These are phyloP conservation scores for Coremacera marginata DNA, from an alignment of 2,888 invertebrate species.

Conservation along the genomic window DNA sequence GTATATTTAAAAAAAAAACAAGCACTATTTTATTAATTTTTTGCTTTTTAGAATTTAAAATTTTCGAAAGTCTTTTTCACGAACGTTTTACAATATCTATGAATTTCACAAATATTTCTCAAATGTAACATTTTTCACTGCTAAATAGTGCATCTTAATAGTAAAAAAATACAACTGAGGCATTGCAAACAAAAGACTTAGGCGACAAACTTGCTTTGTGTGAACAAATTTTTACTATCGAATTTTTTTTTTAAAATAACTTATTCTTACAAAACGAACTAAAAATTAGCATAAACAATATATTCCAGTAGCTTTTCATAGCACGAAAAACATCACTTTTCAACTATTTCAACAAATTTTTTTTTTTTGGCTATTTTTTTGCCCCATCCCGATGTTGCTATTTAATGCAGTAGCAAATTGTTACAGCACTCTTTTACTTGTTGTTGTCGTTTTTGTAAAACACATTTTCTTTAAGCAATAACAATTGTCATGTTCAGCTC, in stretches of 20 bases:
- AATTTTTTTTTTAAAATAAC: too few species aligned
- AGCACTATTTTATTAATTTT: too few species aligned
- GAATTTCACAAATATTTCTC: too few species aligned
- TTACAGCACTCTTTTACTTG: neutral
- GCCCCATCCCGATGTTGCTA: neutral
- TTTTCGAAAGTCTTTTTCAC: too few species aligned
- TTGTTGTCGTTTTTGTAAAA: neutral
- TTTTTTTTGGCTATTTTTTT: neutral
- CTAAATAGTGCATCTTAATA: too few species aligned
- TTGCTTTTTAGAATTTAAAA: too few species aligned
- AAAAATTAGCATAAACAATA: constrained; percentile 28
- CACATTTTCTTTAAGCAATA: neutral
- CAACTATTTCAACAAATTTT: neutral
- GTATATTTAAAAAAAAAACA: too few species aligned
- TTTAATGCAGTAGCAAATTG: constrained; percentile 20
- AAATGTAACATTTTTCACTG: too few species aligned
- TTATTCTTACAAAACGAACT: neutral
- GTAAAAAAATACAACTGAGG: too few species aligned
- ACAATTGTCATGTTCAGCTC: constrained; percentile 8
- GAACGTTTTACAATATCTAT: too few species aligned
- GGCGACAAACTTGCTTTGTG: neutral
- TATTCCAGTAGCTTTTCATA: constrained; percentile 23
- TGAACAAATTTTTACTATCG: too few species aligned
- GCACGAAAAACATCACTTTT: constrained; percentile 21
- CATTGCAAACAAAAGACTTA: neutral